Base-by-base conservation (phyloP, 2,888 invertebrate species). In the Hyalella azteca region DNA sequence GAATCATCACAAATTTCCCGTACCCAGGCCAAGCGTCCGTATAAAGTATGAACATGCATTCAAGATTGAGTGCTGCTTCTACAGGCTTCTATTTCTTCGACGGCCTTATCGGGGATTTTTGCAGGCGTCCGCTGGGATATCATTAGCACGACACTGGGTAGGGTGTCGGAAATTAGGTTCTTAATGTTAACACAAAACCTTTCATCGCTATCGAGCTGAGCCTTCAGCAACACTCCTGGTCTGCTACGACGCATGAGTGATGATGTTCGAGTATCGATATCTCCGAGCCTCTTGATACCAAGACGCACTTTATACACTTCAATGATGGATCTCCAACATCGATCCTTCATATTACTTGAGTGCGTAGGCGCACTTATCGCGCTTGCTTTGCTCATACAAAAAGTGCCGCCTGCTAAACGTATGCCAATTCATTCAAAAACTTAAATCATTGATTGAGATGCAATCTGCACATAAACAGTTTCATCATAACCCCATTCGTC, bases 101-200 rank as follows among this genome's bases (percentile, higher is more conserved):
- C 32, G 36, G 26, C 36, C 29, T 59, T 15, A 66, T 66, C 66
- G 66, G n/a, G n/a, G 36, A 66, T 29, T 66, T 66, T 36, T 15
- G 66, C 36, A 66, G 66, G 36, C n/a, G n/a, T 66, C 11, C 66
- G 19, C 36, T 11, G 66, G 66, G 66, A 66, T 66, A 66, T 66
- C 66, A 66, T 66, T 66, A 66, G 36, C 66, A n/a, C 7, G 39
- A 66, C 66, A 66, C 36, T 32, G 7, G 29, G 39, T 36, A 15
- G 66, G 66, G 66, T 66, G 66, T 66, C 36, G 66, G 36, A 36
- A 66, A 66, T 66, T 66, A 66, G 66, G 66, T 66, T 66, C 29
- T 66, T 66, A 66, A 36, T 66, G 66, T 66, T 66, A 66, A 66
- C 66, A 66, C 66, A 7, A 19, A 66, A 36, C 36, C 66, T 36